phyloP scores from a whole-genome alignment of 2,113 vertebrate genomes.

The Malurus melanocephalus region DNA sequence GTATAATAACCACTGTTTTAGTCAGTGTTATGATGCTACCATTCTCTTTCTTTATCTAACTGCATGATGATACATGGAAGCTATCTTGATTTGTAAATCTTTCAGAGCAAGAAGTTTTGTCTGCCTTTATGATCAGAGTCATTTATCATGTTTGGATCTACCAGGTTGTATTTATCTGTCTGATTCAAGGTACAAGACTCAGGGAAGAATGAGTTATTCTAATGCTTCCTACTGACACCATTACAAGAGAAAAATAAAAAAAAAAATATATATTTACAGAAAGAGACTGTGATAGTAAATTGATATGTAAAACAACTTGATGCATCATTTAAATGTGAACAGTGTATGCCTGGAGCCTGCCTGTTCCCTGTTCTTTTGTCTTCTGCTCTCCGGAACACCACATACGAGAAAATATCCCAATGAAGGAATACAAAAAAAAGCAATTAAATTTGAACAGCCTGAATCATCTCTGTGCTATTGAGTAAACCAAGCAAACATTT shows the following conservation, averaged over 20 bases:
- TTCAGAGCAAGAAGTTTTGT: background rate
- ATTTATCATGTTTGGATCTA: background rate
- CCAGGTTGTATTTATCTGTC: background rate
- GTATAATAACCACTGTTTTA: background rate
- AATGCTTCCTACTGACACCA: background rate
- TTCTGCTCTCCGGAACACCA: constrained; percentile 46
- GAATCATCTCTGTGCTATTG: background rate
- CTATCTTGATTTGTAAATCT: background rate
- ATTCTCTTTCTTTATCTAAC: background rate
- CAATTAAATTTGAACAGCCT: background rate
- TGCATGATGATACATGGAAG: background rate
- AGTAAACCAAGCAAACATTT: background rate
- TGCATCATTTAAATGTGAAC: background rate
- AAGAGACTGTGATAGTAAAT: background rate
- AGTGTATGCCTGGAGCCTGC: background rate
- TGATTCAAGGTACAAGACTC: background rate
- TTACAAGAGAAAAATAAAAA: background rate
- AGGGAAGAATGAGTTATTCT: background rate
- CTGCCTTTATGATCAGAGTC: background rate
- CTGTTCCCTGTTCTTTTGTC: background rate
- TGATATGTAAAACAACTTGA: background rate
- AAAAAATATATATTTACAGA: background rate
- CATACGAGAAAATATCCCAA: background rate
- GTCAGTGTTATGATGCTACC: background rate
- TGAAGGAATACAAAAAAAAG: constrained; percentile 35